A percentile compares a stretch with the other conserved stretches of the same genome.
These are phyloP conservation scores for Drosophila meridionalis DNA, from an alignment of 2,888 invertebrate genomes.

Conservation along the genomic window DNA sequence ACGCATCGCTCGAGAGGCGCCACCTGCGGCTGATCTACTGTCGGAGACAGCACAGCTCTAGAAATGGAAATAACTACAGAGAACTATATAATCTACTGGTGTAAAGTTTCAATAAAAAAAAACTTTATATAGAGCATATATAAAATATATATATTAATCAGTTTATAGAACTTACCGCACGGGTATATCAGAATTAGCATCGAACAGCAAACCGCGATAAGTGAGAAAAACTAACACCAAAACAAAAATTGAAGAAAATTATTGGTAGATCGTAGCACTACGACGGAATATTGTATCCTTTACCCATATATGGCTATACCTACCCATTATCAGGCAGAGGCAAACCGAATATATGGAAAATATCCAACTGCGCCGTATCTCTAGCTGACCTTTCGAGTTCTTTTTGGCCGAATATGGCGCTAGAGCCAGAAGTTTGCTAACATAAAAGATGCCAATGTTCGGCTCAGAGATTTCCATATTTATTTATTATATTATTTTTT, in stretches of 20 bases:
- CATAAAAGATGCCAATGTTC: constrained; percentile 82
- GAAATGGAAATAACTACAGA: not conserved
- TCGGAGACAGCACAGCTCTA: constrained; percentile 1
- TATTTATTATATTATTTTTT: too few species aligned
- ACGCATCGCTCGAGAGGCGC: constrained; percentile 33
- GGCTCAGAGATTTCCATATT: constrained; percentile 83
- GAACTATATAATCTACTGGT: not conserved
- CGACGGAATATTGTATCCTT: too few species aligned
- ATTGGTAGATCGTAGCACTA: too few species aligned
- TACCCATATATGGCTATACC: constrained; percentile 16
- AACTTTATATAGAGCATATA: not conserved
- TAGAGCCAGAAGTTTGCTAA: constrained; percentile 81
- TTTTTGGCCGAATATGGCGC: constrained; percentile 81
- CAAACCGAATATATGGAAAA: constrained; percentile 80
- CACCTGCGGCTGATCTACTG: not conserved
- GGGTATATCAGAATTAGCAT: constrained; percentile 83
- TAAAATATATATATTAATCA: not conserved
- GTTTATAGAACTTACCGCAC: constrained; percentile 76
- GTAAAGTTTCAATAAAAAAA: not conserved
- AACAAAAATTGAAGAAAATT: not conserved
- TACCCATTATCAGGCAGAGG: constrained; percentile 80
- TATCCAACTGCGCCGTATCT: constrained; percentile 79
- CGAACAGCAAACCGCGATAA: constrained; percentile 83
- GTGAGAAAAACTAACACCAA: constrained; percentile 76
- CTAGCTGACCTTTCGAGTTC: constrained; percentile 74